phyloP scores from a whole-genome alignment of 2,888 invertebrate species.

The Hirudinaria manillensis region DNA sequence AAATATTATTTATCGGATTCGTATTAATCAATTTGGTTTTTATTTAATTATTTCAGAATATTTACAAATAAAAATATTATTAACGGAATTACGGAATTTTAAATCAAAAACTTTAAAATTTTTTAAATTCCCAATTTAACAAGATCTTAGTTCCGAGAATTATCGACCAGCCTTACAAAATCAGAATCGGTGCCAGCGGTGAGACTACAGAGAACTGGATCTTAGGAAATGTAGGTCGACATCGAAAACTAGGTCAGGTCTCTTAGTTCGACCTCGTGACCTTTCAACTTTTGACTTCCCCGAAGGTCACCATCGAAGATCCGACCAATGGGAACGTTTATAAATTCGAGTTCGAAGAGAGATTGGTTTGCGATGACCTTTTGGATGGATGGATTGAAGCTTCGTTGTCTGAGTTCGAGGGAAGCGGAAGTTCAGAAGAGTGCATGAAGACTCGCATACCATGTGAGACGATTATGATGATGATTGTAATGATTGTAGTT shows the following conservation, averaged over 20 bases:
- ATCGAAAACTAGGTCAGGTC: not conserved
- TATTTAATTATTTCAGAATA: too few species aligned
- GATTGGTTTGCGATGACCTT: conserved; percentile 17
- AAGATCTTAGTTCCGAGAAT: too few species aligned
- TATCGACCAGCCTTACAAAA: not conserved
- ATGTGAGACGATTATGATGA: not conserved
- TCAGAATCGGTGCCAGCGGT: conserved; percentile 6
- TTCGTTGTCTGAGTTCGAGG: conserved; percentile 8
- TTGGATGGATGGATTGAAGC: conserved; percentile 32
- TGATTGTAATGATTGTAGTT: not conserved
- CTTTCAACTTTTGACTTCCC: too few species aligned
- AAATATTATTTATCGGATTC: too few species aligned
- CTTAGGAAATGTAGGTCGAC: conserved; percentile 3
- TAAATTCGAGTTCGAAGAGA: conserved; percentile 30
- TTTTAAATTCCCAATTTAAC: too few species aligned
- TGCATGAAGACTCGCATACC: conserved; percentile 7
- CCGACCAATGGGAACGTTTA: not conserved
- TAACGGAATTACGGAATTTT: too few species aligned
- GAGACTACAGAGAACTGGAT: conserved; percentile 13
- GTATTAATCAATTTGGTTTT: too few species aligned
- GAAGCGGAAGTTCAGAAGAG: not conserved
- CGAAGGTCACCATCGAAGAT: conserved; percentile 5
- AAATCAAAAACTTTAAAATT: too few species aligned
- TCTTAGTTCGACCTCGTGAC: not conserved
- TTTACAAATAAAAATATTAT: too few species aligned